phyloP scores from a whole-genome alignment of 2,113 vertebrate genomes.

The Ornithorhynchus anatinus region DNA sequence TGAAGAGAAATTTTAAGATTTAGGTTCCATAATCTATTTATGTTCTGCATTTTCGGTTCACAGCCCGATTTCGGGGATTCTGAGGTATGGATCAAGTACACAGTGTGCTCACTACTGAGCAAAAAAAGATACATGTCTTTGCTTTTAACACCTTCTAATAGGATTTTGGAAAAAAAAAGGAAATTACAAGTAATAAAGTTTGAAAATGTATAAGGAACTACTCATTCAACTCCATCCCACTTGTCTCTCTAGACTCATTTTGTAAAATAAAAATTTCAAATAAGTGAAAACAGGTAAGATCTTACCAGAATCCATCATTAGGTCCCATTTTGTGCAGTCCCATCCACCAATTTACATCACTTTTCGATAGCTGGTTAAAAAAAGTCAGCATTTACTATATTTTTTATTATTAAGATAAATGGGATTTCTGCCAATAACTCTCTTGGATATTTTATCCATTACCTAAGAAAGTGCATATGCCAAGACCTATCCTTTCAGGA shows the following conservation, averaged over 20 bases:
- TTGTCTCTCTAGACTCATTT: slow-evolving; percentile 11
- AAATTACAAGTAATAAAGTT: slow-evolving; percentile 11
- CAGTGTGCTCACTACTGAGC: slow-evolving; percentile 6
- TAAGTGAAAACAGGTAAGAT: slow-evolving; percentile 21
- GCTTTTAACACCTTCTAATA: no score
- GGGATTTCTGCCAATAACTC: slow-evolving; percentile 30
- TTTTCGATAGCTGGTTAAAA: slow-evolving; percentile 71
- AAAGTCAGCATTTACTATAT: slow-evolving; percentile 22
- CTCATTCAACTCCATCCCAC: slow-evolving; percentile 12
- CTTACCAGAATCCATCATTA: slow-evolving; percentile 77
- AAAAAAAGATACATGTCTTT: not conserved
- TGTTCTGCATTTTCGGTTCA: not conserved
- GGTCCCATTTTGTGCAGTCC: slow-evolving; percentile 73
- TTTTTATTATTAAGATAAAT: slow-evolving; percentile 40
- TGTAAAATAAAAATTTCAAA: slow-evolving; percentile 26
- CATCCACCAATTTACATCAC: slow-evolving; percentile 86
- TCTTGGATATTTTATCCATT: slow-evolving; percentile 12
- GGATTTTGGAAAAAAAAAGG: slow-evolving; percentile 1
- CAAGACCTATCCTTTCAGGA: not conserved
- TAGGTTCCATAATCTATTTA: slow-evolving; percentile 1
- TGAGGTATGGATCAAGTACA: not conserved
- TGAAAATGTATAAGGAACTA: not conserved
- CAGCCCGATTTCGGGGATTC: not conserved
- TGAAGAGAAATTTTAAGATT: slow-evolving; percentile 62
- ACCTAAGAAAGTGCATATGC: slow-evolving; percentile 8